These are phyloP conservation scores for Xiphorhynchus elegans DNA, from an alignment of 2,113 vertebrate genomes.

Conservation along the genomic window DNA sequence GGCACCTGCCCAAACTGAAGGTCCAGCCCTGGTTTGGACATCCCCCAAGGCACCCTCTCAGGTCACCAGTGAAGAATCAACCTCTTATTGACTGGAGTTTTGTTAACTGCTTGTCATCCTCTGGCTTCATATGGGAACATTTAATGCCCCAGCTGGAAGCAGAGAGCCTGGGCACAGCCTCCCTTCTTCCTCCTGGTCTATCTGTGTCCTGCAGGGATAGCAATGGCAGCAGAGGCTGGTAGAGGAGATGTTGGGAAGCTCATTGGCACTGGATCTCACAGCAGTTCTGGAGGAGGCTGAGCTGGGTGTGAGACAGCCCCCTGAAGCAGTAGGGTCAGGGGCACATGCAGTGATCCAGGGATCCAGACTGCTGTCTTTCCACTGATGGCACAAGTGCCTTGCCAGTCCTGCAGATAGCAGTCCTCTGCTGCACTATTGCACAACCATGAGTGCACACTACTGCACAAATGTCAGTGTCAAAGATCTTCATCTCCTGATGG, in stretches of 20 bases:
- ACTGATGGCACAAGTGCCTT: too few relatives aligned
- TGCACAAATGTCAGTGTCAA: fast-evolving
- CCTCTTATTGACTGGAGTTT: not conserved
- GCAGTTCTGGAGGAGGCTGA: not conserved
- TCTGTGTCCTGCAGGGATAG: not conserved
- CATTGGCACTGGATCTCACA: not conserved
- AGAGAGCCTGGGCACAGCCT: not conserved
- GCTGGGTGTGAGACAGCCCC: not conserved
- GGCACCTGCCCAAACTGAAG: not conserved
- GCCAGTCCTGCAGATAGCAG: fast-evolving
- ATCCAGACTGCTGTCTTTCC: not conserved
- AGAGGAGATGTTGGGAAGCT: not conserved
- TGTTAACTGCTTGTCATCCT: fast-evolving
- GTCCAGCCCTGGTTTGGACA: fast-evolving
- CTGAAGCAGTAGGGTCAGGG: not conserved
- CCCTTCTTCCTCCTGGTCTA: not conserved
- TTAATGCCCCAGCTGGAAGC: fast-evolving
- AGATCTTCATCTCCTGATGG: not conserved
- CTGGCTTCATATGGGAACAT: fast-evolving
- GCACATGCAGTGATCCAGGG: too few relatives aligned
- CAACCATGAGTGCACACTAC: fast-evolving
- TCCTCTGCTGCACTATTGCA: not conserved
- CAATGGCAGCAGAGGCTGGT: fast-evolving
- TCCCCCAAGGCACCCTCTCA: too few relatives aligned
- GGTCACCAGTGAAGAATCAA: fast-evolving